Conservation (phyloP, 2,113 vertebrate species). For the Condylura cristata region DNA sequence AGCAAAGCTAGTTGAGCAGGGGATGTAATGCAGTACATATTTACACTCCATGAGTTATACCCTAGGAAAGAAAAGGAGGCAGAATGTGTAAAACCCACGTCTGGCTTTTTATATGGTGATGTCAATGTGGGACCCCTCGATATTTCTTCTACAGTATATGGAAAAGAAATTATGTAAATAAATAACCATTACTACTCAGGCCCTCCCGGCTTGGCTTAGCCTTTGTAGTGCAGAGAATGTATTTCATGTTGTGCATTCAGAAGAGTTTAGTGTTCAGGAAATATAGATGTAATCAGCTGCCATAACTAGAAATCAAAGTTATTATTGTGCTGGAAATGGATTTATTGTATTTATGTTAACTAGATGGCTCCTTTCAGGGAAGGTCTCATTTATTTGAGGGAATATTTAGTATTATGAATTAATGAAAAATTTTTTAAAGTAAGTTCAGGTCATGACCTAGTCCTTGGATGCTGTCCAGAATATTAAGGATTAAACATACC, state of each 20-base stretch:
- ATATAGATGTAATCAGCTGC: slow-evolving; percentile 86
- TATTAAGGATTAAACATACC: slow-evolving; percentile 84
- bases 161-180: slow-evolving; percentile 90
- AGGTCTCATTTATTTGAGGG: slow-evolving; percentile 79
- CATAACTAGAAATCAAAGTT: slow-evolving; percentile 89
- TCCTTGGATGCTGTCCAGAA: slow-evolving; percentile 83
- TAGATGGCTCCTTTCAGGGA: slow-evolving; percentile 75
- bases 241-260: slow-evolving; percentile 86
- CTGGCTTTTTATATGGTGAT: slow-evolving; percentile 82
- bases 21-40: slow-evolving; percentile 51
- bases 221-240: slow-evolving; percentile 83
- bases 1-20: slow-evolving; percentile 58
- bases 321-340: slow-evolving; percentile 84
- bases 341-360: slow-evolving; percentile 86
- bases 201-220: slow-evolving; percentile 79
- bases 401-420: slow-evolving; percentile 81
- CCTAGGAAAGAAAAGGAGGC: slow-evolving; percentile 71
- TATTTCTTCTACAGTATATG: slow-evolving; percentile 85
- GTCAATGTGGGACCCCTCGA: slow-evolving; percentile 83
- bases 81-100: slow-evolving; percentile 80
- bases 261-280: slow-evolving; percentile 88
- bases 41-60: slow-evolving; percentile 77
- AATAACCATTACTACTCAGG: slow-evolving; percentile 87
- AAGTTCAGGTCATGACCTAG: slow-evolving; percentile 84
- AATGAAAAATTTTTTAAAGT: slow-evolving; percentile 76